These are phyloP conservation scores for Suncus etruscus DNA, from an alignment of 2,113 vertebrate species.

Conservation along the genomic window DNA sequence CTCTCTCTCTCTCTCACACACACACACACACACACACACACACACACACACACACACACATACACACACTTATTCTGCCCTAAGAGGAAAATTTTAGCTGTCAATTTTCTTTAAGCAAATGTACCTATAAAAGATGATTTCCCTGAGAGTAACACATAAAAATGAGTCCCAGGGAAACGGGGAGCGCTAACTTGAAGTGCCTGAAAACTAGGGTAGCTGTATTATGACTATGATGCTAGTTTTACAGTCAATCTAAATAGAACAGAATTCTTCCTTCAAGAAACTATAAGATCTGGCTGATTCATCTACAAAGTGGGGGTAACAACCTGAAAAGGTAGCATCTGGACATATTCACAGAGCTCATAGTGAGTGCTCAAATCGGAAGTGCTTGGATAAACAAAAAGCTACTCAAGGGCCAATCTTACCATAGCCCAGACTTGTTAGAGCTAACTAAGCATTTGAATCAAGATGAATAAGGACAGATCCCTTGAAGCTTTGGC, in stretches of 20 bases:
- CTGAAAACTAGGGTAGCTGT: neutral
- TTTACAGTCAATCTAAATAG: neutral
- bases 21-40: neutral
- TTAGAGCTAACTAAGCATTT: neutral
- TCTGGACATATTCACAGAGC: neutral
- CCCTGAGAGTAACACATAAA: neutral
- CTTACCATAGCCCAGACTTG: neutral
- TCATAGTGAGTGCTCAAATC: neutral
- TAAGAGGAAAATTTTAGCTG: neutral
- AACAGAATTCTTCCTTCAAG: neutral
- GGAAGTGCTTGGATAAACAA: neutral
- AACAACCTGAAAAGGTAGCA: accelerated
- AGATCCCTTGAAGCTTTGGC: too few species aligned
- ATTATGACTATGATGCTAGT: neutral
- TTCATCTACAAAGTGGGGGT: neutral
- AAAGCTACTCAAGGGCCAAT: neutral
- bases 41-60: neutral
- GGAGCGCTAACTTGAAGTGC: neutral
- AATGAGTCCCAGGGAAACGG: neutral
- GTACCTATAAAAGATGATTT: neutral
- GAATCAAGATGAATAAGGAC: neutral
- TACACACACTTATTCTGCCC: neutral
- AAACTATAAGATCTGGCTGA: neutral
- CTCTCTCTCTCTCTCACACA: neutral
- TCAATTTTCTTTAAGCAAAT: neutral